Base-by-base conservation (phyloP, 2,888 invertebrate species). In the Sinohyriopsis cumingii region DNA sequence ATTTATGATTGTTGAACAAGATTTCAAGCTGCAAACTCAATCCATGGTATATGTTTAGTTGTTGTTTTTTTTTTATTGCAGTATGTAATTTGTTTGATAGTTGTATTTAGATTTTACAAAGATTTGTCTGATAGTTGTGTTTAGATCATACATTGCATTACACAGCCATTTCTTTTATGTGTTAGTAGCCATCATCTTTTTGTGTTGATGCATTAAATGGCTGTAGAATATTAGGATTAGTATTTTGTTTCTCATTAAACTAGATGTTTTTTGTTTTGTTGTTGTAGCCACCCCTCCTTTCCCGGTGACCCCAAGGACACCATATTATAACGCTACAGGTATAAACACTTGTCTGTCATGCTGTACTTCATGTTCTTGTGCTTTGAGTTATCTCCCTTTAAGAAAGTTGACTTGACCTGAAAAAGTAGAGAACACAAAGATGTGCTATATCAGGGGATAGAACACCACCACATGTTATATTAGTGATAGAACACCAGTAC, bases 281-380 rank as follows among this genome's bases (percentile, higher is more conserved):
- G 66, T 79, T 81, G 68, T 84, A 87, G 95, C 95, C 89, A 97
- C 97, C 28, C 97, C 98, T 60, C 95, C 95, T 68, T 98, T 98
- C 92, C 97, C 98, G 73, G 95, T 96, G 68, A 95, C 95, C 86
- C 96, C 96, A 71, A 93, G 95, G 84, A 96, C 96, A 12, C 96
- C 96, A 20, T 95, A 95, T 91, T 94, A 93, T 80, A 95, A 95
- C 87, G 94, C 68, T 9, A 75, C 95, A 86, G 88, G 89, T 88
- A 86, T 65, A 65, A 24, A 59, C n/a, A 24, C 25, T n/a, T 67
- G 19, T 55, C 59, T 60, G 19, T 73, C 59, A 7, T 67, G 59
- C 56, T 68, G 22, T 59, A 18, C 55, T 55, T 19, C 60, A 60
- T 54, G 55, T 65, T 68, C 33, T 19, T 64, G 59, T 63, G 15